Conservation (phyloP, 2,797 vertebrate species). For the Rhinogobio ventralis region DNA sequence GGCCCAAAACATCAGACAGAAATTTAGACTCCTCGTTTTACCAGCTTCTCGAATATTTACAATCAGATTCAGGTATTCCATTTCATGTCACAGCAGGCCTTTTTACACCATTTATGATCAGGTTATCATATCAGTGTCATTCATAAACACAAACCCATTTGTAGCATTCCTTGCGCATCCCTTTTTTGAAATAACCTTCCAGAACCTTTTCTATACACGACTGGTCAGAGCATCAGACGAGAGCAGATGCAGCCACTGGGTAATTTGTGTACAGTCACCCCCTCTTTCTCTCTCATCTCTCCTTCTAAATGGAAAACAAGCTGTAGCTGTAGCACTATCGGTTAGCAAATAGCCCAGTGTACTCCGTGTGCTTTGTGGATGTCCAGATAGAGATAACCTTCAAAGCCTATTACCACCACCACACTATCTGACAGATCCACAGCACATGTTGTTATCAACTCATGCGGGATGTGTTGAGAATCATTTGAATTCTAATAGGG, state of each 20-base stretch:
- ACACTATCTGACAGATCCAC: conserved; percentile 39
- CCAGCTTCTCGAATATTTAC: background rate
- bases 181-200: conserved; percentile 45
- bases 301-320: conserved; percentile 56
- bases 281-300: conserved; percentile 19
- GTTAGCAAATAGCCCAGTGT: conserved; percentile 46
- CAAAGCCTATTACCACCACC: conserved; percentile 50
- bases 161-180: conserved; percentile 14
- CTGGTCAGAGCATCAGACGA: conserved; percentile 23
- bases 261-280: conserved; percentile 58
- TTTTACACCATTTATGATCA: conserved; percentile 2
- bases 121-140: background rate
- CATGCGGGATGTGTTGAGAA: background rate
- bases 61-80: background rate
- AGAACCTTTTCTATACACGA: background rate
- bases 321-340: conserved; percentile 19
- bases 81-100: background rate
- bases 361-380: conserved; percentile 42
- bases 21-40: background rate
- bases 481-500: conserved; percentile 35
- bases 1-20: background rate
- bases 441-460: conserved; percentile 33
- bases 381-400: conserved; percentile 54
- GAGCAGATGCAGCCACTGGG: conserved; percentile 45
- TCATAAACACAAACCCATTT: conserved; percentile 42